phyloP scores from a whole-genome alignment of 2,113 vertebrate genomes.

The Periophthalmodon schlosseri region DNA sequence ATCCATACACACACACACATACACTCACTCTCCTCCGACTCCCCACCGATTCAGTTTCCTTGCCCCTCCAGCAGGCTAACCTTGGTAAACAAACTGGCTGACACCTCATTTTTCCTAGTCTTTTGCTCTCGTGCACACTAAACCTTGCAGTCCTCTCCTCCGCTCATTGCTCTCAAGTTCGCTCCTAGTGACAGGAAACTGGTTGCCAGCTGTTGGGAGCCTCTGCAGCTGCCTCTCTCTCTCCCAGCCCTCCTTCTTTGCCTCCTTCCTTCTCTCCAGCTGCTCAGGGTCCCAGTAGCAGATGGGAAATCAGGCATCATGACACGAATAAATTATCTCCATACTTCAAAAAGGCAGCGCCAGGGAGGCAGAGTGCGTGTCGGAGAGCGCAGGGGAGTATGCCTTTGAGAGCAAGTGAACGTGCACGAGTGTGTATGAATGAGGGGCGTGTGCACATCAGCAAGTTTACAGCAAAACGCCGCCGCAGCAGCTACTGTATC shows the following conservation, averaged over 20 bases:
- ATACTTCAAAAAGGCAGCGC: slow-evolving; percentile 75
- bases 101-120: slow-evolving; percentile 50
- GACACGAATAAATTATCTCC: slow-evolving; percentile 82
- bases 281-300: slow-evolving; percentile 80
- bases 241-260: slow-evolving; percentile 46
- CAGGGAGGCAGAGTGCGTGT: slow-evolving; percentile 53
- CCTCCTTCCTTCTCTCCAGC: slow-evolving; percentile 67
- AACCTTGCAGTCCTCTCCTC: slow-evolving; percentile 30
- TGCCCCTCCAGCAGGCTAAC: slow-evolving; percentile 46
- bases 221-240: slow-evolving; percentile 70
- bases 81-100: slow-evolving; percentile 63
- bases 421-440: slow-evolving; percentile 40
- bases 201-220: slow-evolving; percentile 77
- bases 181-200: slow-evolving; percentile 75
- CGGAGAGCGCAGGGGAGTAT: slow-evolving; percentile 37
- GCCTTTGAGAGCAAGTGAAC: slow-evolving; percentile 48
- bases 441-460: slow-evolving; percentile 51
- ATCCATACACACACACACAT: slow-evolving; percentile 13
- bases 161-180: slow-evolving; percentile 60
- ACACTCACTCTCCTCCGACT: slow-evolving; percentile 24
- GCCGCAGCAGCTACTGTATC: slow-evolving; percentile 30
- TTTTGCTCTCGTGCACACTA: slow-evolving; percentile 43
- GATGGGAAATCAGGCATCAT: slow-evolving; percentile 81
- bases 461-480: slow-evolving; percentile 67
- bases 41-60: slow-evolving; percentile 48